Conservation (phyloP, 2,888 invertebrate species). For the Hyalella azteca region DNA sequence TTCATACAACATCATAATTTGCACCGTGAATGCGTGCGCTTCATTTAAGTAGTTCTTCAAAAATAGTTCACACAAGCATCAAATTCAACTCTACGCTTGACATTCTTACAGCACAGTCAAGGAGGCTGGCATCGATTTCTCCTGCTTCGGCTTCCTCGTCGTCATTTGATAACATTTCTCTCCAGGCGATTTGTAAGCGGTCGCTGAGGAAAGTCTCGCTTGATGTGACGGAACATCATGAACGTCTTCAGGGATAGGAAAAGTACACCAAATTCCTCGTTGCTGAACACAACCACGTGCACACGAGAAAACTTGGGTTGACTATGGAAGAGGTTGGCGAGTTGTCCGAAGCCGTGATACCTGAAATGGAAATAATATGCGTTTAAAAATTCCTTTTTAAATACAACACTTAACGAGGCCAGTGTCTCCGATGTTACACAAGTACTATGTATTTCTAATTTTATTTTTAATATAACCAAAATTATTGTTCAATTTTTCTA, state of each 20-base stretch:
- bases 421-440: no score
- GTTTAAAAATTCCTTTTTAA: no score
- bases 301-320: slow-evolving; percentile 36
- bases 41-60: background rate
- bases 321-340: slow-evolving; percentile 33
- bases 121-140: background rate
- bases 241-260: slow-evolving; percentile 41
- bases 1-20: background rate
- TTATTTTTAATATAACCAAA: background rate
- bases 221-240: slow-evolving; percentile 40
- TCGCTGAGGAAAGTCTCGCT: slow-evolving; percentile 22
- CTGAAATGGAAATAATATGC: no score
- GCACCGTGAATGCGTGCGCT: background rate
- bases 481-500: no score
- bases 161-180: background rate
- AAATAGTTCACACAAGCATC: background rate
- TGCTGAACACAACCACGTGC: slow-evolving; percentile 46
- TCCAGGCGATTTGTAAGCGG: slow-evolving; percentile 1
- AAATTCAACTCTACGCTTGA: background rate
- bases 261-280: slow-evolving; percentile 49
- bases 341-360: slow-evolving; percentile 49
- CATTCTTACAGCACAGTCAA: background rate
- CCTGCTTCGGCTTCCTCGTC: background rate
- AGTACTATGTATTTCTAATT: no score
- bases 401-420: no score